Evolutionary conservation across 1,140 invertebrate genomes (phyloP), one percentile per base, ranked within the genome.

Genomic region (Mycetomoellerius zeteki): DNA sequence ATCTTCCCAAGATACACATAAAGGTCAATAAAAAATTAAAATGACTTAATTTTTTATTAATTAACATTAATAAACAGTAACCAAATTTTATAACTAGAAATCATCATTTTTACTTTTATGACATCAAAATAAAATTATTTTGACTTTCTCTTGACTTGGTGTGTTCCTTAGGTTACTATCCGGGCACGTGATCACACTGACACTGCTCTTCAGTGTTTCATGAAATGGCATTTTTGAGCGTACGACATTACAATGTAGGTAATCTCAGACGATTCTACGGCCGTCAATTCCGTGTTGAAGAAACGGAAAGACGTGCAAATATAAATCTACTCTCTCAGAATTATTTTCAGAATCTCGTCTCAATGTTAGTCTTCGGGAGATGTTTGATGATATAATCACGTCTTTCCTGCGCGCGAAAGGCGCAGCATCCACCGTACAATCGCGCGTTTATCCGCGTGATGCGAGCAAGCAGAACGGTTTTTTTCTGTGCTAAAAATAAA

Each of bases 401-500:
- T 16, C 16, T 10, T 56, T 27, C 33, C 3, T 21, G 30, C 33
- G 19, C n/a, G 58, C 47, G 47, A 54, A 60, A 56, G 14, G 69
- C 33, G 10, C 52, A 56, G 64, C 33, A 81, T 81, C 65, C 8
- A n/a, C 6, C 12, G 47, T 10, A 81, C 47, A 56, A 71, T 71
- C 62, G 16, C 30, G 65, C 24, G 37, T 43, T 82, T 71, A 82
- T 47, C 54, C 24, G n/a, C 52, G 21, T n/a, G 33, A 37, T 43
- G 24, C 14, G 14, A 27, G 33, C 37, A 30, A 16, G 52, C 67
- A 69, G 47, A 82, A 60, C 54, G 52, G 24, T 14, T 73, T 37
- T 37, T 47, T 73, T 47, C 14, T 5, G 10, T 16, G 52, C 12
- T 71, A 81, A 81, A 71, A 71, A 81, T 56, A 81, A 82, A 73